Percentiles rank a stretch among this genome's conserved stretches.
phyloP scores from a whole-genome alignment of 2,888 invertebrate genomes.

The Himalopsyche anomala region DNA sequence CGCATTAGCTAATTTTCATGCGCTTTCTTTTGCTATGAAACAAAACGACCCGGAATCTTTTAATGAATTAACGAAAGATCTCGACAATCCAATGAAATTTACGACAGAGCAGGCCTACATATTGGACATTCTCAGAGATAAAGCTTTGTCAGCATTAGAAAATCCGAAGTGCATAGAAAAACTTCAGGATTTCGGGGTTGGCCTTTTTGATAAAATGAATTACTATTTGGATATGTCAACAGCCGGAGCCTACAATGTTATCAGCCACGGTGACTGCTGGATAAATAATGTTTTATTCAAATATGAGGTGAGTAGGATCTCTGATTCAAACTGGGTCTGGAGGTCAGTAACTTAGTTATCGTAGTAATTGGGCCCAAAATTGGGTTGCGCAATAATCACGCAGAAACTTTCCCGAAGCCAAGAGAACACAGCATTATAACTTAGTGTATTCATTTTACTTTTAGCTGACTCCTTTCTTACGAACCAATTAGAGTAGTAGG shows the following conservation, averaged over 20 bases:
- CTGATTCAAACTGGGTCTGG: no score
- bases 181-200: not conserved
- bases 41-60: not conserved
- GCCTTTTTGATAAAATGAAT: not conserved
- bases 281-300: conserved; percentile 52
- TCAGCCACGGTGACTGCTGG: conserved; percentile 56
- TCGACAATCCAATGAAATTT: no score
- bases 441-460: no score
- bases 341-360: no score
- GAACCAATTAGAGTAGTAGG: no score
- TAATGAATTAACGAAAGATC: not conserved
- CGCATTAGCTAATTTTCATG: not conserved
- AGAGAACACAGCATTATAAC: no score
- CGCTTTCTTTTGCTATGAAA: conserved; percentile 36
- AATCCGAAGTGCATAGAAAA: conserved; percentile 6
- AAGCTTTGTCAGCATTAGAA: not conserved
- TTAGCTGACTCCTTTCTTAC: no score
- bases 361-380: no score
- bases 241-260: conserved; percentile 31
- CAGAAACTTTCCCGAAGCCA: no score
- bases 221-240: no score
- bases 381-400: no score
- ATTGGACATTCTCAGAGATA: conserved; percentile 33
- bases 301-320: conserved; percentile 46
- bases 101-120: not conserved